Base-by-base conservation (phyloP, 2,113 vertebrate species). In the Hystrix cristata region DNA sequence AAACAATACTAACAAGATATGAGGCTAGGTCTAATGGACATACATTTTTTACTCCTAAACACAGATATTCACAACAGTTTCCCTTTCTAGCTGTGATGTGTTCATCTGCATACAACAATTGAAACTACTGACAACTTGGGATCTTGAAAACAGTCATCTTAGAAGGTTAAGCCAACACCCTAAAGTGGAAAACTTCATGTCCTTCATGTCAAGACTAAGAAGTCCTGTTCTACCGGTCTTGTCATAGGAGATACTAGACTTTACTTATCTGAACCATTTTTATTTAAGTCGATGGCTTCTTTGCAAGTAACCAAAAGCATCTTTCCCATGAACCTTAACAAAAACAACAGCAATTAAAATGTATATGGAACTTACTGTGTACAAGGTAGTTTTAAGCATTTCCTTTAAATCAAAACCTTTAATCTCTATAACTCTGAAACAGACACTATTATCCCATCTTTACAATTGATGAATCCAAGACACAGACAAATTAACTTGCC, bases 231-330 rank as follows among this genome's bases (percentile, higher is more conserved):
- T 65, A 78, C 51, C 65, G 60, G 34, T 82, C 29, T 34, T 84
- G 25, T 51, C n/a, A 74, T 6, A 59, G 53, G 38, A 80, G 55
- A 90, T 14, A 85, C 18, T 83, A 51, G 67, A 48, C 19, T 91
- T 69, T 85, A 69, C 34, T 59, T 86, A 91, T 72, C n/a, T 85
- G 46, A 95, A 27, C 38, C 78, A 85, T 57, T 88, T 87, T 91
- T 43, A 59, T 65, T 74, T 80, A 83, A 31, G 60, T 81, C 74
- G 55, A 76, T 18, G 25, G 84, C 46, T 71, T 96, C 34, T 57
- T 82, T 90, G 84, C 13, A 82, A 96, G 79, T 23, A 94, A 59
- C 1, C 18, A 72, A 85, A 91, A 62, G 71, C 79, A 91, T 65
- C 27, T 67, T 53, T 48, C 60, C 13, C 5, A 82, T 76, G 59